Evolutionary conservation across 2,113 vertebrate genomes (phyloP).

Genomic region (Apaloderma vittatum): DNA sequence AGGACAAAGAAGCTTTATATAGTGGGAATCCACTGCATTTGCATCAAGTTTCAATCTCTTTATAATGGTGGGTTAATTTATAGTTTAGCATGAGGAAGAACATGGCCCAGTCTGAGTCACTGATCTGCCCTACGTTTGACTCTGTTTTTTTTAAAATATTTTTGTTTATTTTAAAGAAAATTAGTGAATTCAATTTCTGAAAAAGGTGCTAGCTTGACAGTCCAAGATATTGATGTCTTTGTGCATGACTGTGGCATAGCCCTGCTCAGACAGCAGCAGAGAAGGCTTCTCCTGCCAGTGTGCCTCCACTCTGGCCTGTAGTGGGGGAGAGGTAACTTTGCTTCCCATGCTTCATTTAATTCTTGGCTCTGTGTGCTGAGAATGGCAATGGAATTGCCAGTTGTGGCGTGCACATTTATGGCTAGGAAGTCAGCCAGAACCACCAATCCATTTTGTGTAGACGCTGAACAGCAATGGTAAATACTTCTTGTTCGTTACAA

Average conservation of each 20-base stretch:
- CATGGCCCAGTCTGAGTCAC: not conserved
- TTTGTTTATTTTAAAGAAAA: not conserved
- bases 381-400: slow-evolving; percentile 29
- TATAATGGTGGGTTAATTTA: not conserved
- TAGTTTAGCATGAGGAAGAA: not conserved
- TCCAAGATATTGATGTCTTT: not conserved
- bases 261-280: not conserved
- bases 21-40: not conserved
- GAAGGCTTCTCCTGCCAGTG: not conserved
- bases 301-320: slow-evolving; percentile 14
- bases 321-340: slow-evolving; percentile 5
- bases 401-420: slow-evolving; percentile 50
- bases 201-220: not conserved
- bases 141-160: not conserved
- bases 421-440: slow-evolving; percentile 49
- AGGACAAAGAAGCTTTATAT: not conserved
- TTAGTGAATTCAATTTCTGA: not conserved
- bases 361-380: slow-evolving; percentile 20
- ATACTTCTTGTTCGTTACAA: slow-evolving; percentile 39
- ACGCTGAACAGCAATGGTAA: slow-evolving; percentile 28
- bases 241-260: not conserved
- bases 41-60: not conserved
- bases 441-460: slow-evolving; percentile 48
- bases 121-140: not conserved
- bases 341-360: slow-evolving; percentile 44